These are phyloP conservation scores for Myanophis thanlyinensis DNA, from an alignment of 2,113 vertebrate species.

Conservation along the genomic window DNA sequence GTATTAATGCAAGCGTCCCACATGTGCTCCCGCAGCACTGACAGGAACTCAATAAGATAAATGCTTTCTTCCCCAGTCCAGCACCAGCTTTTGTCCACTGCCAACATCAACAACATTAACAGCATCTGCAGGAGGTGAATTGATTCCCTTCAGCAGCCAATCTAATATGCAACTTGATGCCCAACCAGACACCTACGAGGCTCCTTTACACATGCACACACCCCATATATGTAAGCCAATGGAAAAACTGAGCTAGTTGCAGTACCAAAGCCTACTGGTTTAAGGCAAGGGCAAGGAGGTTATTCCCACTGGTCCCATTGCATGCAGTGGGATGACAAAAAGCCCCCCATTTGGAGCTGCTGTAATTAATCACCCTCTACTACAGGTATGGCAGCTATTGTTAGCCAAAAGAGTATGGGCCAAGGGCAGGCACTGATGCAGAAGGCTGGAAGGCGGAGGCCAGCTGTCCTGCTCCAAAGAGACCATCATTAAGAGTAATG, in stretches of 20 bases:
- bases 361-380: slow-evolving; percentile 11
- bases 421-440: background rate
- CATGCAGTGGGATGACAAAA: slow-evolving; percentile 5
- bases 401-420: background rate
- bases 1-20: slow-evolving; percentile 3
- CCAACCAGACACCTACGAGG: background rate
- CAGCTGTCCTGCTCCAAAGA: background rate
- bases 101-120: background rate
- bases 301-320: background rate
- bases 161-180: background rate
- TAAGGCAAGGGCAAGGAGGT: background rate
- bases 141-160: background rate
- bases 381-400: slow-evolving; percentile 38
- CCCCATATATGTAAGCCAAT: background rate
- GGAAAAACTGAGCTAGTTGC: background rate
- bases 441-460: background rate
- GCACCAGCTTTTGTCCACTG: background rate
- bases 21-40: background rate
- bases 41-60: slow-evolving; percentile 30
- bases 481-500: background rate
- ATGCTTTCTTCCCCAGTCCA: slow-evolving; percentile 11
- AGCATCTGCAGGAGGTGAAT: background rate
- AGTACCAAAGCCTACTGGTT: background rate
- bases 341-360: background rate
- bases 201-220: background rate